Evolutionary conservation across 1,140 invertebrate genomes (phyloP).

Genomic region (Zaprionus davidi): DNA sequence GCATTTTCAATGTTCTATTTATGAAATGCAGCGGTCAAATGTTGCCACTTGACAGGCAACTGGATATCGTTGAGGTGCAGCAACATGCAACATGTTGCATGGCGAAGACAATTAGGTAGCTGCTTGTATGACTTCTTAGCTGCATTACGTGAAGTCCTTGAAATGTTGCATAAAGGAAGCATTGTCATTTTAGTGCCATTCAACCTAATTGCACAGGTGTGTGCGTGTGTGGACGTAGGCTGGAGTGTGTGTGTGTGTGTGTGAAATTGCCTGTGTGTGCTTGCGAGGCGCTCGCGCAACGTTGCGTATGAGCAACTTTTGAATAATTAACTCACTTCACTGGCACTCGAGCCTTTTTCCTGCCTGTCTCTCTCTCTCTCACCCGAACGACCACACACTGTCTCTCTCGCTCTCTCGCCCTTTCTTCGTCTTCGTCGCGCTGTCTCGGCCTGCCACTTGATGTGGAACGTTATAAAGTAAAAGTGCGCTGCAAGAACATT

Average conservation of each 20-base stretch:
- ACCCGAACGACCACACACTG: not conserved
- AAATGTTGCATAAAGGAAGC: conserved; percentile 15
- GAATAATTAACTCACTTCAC: conserved; percentile 60
- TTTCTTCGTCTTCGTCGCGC: not conserved
- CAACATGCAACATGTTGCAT: conserved; percentile 42
- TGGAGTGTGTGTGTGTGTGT: not conserved
- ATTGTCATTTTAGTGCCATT: conserved; percentile 39
- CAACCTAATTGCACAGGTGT: conserved; percentile 30
- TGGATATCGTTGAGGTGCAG: not conserved
- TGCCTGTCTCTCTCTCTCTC: not conserved
- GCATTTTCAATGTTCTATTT: conserved; percentile 11
- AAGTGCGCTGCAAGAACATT: conserved; percentile 53
- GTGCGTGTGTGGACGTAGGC: not conserved
- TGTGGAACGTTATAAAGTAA: conserved; percentile 52
- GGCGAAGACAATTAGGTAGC: conserved; percentile 26
- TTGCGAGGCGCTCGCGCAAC: conserved; percentile 16
- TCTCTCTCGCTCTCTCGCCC: not conserved
- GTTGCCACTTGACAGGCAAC: not conserved
- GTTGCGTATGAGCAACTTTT: conserved; percentile 59
- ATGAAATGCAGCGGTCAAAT: conserved; percentile 14
- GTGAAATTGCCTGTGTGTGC: too few species aligned
- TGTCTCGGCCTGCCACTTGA: conserved; percentile 38
- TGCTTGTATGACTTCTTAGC: conserved; percentile 24
- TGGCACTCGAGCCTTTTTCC: conserved; percentile 23
- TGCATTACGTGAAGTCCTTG: conserved; percentile 12